Percentiles rank a stretch among this genome's conserved stretches.
phyloP scores from a whole-genome alignment of 37 sponge, comb jelly and placozoan genomes.

The Eunapius fragilis region DNA sequence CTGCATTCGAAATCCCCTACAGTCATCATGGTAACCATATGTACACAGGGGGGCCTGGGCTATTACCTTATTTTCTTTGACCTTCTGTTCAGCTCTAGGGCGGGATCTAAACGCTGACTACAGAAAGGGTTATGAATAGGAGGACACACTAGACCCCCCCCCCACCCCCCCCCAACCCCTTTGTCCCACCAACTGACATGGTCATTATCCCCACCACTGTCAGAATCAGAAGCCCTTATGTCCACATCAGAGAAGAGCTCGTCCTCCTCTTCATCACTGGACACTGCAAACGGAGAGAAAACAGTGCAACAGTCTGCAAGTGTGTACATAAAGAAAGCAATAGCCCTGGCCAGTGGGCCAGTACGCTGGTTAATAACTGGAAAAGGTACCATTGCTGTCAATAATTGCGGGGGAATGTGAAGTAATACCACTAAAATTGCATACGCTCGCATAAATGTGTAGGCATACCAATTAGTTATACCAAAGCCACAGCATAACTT shows the following conservation, averaged over 20 bases:
- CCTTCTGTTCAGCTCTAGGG: not conserved
- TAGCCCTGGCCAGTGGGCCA: no score
- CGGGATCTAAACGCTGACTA: not conserved
- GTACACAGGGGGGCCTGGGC: not conserved
- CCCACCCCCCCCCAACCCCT: no score
- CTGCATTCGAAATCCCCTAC: not conserved
- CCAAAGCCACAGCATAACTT: not conserved
- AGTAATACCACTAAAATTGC: no score
- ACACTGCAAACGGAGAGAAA: constrained; percentile 15
- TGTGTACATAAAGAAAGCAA: not conserved
- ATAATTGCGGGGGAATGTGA: no score
- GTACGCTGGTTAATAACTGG: no score
- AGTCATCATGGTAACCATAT: not conserved
- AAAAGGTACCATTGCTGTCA: no score
- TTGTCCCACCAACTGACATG: no score
- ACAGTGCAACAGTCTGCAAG: not conserved
- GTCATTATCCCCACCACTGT: constrained; percentile 60
- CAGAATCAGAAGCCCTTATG: constrained; percentile 55
- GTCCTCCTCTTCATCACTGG: constrained; percentile 70
- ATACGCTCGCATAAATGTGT: no score
- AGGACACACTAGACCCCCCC: no score
- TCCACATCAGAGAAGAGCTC: constrained; percentile 60
- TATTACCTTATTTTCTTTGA: not conserved
- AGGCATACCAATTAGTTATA: no score
- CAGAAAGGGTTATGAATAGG: not conserved